Evolutionary conservation across 2,797 vertebrate species (phyloP), one percentile per base, ranked within the genome.

Genomic region (Ctenopoma kingsleyae): DNA sequence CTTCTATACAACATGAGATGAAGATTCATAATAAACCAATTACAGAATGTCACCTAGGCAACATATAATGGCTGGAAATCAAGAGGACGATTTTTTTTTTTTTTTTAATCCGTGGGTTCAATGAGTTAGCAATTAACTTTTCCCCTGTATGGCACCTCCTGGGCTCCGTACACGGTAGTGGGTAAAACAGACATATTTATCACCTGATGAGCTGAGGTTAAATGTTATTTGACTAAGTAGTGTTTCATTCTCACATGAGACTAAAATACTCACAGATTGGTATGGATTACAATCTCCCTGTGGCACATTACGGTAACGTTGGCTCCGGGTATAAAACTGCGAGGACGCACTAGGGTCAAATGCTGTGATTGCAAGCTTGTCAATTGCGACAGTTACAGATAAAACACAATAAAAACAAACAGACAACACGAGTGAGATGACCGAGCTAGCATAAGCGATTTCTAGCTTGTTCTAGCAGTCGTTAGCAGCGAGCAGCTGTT

Each of bases 231-330:
- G 44, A 46, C 53, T 17, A 8, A 47, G 52, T 36, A 9, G 13
- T 7, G 53, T 52, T n/a, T 36, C 4, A 51, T 22, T 22, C 7
- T 52, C 25, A n/a, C 73, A 50, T 48, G 40, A 68, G 32, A 47
- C 5, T 23, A 0, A n/a, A 41, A 56, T 10, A 32, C 10, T 19
- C 16, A 47, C 3, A 6, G 12, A 20, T 4, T 8, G 20, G 9
- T 23, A 10, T 17, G 19, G 36, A 52, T 5, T 12, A 43, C 7
- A 13, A 83, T 78, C 86, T 83, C 87, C 89, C 89, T 89, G 88
- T 91, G 76, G 88, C 86, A 38, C 57, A 5, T 32, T 32, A 32
- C 30, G 30, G 1, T 32, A 32, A 32, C 12, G 11, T 4, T 38
- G 3, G 32, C 49, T 48, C 9, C 15, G 2, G 60, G 40, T 4